A percentile compares a stretch with the other conserved stretches of the same genome.
These are phyloP conservation scores for Pachypanchax playfairii DNA, from an alignment of 2,113 vertebrate species.

Conservation along the genomic window DNA sequence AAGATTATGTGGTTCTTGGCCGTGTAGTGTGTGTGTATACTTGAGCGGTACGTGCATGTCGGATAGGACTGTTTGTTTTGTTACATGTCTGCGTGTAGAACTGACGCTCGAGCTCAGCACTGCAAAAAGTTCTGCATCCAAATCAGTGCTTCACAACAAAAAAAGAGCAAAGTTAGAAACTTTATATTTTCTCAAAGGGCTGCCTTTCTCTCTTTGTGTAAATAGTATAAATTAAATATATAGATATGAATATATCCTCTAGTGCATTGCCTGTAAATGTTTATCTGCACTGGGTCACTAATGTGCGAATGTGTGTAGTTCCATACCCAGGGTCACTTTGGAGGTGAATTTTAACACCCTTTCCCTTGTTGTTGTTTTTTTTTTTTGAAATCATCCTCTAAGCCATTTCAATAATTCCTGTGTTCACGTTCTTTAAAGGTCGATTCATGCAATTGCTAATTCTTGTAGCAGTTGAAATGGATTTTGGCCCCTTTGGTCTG, in stretches of 20 bases:
- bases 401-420: conserved; percentile 15
- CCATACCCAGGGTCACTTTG: conserved; percentile 35
- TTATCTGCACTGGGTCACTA: conserved; percentile 73
- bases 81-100: conserved; percentile 40
- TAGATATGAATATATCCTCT: conserved; percentile 76
- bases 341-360: conserved; percentile 42
- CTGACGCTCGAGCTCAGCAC: conserved; percentile 50
- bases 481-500: conserved; percentile 65
- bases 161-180: conserved; percentile 62
- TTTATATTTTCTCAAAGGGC: conserved; percentile 90
- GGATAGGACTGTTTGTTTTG: conserved; percentile 50
- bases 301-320: conserved; percentile 43
- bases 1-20: conserved; percentile 46
- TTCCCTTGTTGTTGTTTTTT: conserved; percentile 41
- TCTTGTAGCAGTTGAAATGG: conserved; percentile 44
- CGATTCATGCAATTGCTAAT: conserved; percentile 44
- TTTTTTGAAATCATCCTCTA: too few relatives aligned
- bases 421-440: conserved; percentile 42
- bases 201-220: conserved; percentile 89
- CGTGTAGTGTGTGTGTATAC: conserved; percentile 52
- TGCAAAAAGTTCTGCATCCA: conserved; percentile 66
- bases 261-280: conserved; percentile 82
- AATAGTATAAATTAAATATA: conserved; percentile 80
- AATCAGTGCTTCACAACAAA: conserved; percentile 81
- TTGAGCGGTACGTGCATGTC: conserved; percentile 63